These are phyloP conservation scores for Scrobipalpa atriplicella DNA, from an alignment of 2,888 invertebrate species.

Conservation along the genomic window DNA sequence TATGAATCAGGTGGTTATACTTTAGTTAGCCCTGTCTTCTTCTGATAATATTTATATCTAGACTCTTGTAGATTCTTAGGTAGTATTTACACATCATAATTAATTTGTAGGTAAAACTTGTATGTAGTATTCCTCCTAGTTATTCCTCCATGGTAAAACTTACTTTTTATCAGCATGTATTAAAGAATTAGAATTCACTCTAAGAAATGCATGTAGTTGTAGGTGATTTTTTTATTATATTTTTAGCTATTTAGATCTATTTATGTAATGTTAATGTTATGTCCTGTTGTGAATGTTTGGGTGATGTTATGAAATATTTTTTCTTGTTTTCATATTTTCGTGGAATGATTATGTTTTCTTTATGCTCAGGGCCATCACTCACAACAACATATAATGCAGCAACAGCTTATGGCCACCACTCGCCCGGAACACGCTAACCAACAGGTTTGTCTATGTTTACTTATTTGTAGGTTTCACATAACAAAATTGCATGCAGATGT, in stretches of 20 bases:
- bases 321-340: conserved; percentile 14
- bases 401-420: conserved; percentile 70
- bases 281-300: background rate
- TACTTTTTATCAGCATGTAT: conserved; percentile 7
- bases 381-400: conserved; percentile 80
- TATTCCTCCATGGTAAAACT: no score
- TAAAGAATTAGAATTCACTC: background rate
- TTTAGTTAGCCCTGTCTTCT: background rate
- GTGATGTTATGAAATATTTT: conserved; percentile 13
- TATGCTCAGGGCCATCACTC: conserved; percentile 71
- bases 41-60: background rate
- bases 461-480: background rate
- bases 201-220: conserved; percentile 19
- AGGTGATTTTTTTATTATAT: background rate
- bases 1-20: background rate
- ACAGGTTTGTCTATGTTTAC: conserved; percentile 57
- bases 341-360: conserved; percentile 22
- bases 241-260: background rate
- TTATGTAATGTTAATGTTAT: conserved; percentile 1
- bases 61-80: background rate
- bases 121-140: no score
- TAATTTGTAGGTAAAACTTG: no score
- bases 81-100: background rate
- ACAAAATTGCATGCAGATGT: no score
- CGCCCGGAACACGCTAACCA: conserved; percentile 73